Conservation (phyloP, 2,113 vertebrate species). For the Megaceryle torquata region DNA sequence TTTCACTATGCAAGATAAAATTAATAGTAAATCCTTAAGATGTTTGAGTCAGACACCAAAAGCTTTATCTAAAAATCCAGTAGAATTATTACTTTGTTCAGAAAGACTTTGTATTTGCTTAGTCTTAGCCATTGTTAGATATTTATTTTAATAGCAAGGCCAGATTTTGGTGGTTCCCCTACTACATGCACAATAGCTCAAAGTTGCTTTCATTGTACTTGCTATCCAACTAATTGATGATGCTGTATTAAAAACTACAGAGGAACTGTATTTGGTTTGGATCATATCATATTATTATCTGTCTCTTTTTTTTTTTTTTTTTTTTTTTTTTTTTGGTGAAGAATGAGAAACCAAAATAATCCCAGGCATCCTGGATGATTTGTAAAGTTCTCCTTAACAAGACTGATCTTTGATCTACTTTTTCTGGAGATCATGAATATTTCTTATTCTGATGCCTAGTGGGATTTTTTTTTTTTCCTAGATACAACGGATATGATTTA, state of each 20-base stretch:
- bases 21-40: background rate
- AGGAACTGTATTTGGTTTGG: conserved; percentile 1
- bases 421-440: background rate
- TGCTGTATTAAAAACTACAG: conserved; percentile 10
- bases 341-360: background rate
- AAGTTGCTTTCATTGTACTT: conserved; percentile 8
- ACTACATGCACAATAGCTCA: background rate
- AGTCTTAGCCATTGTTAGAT: background rate
- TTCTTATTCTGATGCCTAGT: background rate
- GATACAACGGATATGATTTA: background rate
- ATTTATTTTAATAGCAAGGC: background rate
- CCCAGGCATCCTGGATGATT: background rate
- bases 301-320: background rate
- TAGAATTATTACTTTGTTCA: background rate
- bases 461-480: background rate
- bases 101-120: background rate
- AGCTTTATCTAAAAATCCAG: background rate
- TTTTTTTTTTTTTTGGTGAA: background rate
- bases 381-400: background rate
- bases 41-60: background rate
- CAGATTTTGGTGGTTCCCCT: background rate
- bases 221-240: conserved; percentile 21
- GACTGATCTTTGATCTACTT: background rate
- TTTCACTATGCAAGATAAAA: background rate
- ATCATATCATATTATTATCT: background rate